A percentile compares a stretch with the other conserved stretches of the same genome.
Evolutionary conservation across 2,113 vertebrate species (phyloP).

Genomic region (Willisornis vidua): DNA sequence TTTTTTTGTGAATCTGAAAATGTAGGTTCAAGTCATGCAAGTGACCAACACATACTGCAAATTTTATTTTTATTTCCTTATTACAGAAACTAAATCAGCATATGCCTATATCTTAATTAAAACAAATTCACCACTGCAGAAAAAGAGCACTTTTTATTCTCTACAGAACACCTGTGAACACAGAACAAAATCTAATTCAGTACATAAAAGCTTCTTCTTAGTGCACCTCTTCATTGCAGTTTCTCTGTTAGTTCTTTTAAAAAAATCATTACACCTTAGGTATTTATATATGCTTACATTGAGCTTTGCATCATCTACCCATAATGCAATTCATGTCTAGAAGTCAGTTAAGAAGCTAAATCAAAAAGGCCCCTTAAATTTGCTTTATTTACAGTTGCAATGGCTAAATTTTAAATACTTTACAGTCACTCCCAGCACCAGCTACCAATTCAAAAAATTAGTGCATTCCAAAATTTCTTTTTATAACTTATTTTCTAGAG

Average conservation of each 20-base stretch:
- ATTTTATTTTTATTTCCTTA: conserved; percentile 72
- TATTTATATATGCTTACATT: conserved; percentile 38
- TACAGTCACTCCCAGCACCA: conserved; percentile 58
- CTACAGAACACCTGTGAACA: conserved; percentile 57
- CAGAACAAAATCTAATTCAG: conserved; percentile 45
- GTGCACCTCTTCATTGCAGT: conserved; percentile 49
- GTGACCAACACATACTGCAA: conserved; percentile 8
- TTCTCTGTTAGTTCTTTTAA: conserved; percentile 11
- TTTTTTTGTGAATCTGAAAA: not conserved
- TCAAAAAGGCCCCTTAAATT: conserved; percentile 45
- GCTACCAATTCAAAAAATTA: conserved; percentile 58
- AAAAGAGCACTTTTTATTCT: conserved; percentile 50
- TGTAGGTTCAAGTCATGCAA: not conserved
- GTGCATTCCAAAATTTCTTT: conserved; percentile 58
- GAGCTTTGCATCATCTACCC: conserved; percentile 55
- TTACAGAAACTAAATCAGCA: conserved; percentile 52
- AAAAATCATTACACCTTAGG: conserved; percentile 61
- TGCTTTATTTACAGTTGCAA: conserved; percentile 61
- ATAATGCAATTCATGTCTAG: conserved; percentile 46
- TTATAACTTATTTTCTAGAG: conserved; percentile 8
- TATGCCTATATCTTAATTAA: conserved; percentile 51
- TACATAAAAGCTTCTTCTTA: conserved; percentile 38
- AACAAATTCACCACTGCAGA: conserved; percentile 52
- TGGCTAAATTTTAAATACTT: conserved; percentile 65
- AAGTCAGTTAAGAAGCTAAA: conserved; percentile 63